A percentile compares a stretch with the other conserved stretches of the same genome.
Evolutionary conservation across 2,113 vertebrate genomes (phyloP).

Genomic region (Malaclemys terrapin): DNA sequence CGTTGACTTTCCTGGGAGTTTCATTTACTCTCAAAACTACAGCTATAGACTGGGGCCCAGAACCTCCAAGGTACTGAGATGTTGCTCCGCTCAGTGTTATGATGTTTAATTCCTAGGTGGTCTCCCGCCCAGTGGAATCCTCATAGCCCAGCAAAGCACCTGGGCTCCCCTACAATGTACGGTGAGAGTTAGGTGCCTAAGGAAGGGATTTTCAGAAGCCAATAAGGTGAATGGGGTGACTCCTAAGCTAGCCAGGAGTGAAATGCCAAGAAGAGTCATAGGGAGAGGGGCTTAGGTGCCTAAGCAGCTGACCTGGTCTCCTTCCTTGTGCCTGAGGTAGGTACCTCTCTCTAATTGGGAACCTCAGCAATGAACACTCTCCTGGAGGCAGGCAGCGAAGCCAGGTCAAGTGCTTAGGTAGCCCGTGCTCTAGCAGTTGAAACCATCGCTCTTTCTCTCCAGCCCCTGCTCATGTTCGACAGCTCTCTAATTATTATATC

Average conservation of each 20-base stretch:
- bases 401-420: neutral
- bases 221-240: neutral
- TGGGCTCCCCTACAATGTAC: neutral
- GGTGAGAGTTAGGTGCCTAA: neutral
- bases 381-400: neutral
- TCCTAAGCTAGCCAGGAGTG: neutral
- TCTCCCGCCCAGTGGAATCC: too few relatives aligned
- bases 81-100: neutral
- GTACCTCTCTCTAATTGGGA: neutral
- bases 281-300: neutral
- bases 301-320: neutral
- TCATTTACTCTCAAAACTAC: neutral
- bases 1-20: conserved; percentile 27
- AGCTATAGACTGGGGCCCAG: neutral
- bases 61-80: neutral
- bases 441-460: neutral
- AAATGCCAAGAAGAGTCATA: neutral
- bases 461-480: neutral
- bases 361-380: neutral
- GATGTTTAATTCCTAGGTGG: neutral
- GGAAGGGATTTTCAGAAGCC: neutral
- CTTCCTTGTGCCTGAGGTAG: neutral
- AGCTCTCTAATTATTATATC: neutral
- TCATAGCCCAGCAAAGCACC: neutral
- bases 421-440: too few relatives aligned